Percentiles rank a stretch among this genome's conserved stretches.
Evolutionary conservation across 2,113 vertebrate species (phyloP).

Genomic region (Lathamus discolor): DNA sequence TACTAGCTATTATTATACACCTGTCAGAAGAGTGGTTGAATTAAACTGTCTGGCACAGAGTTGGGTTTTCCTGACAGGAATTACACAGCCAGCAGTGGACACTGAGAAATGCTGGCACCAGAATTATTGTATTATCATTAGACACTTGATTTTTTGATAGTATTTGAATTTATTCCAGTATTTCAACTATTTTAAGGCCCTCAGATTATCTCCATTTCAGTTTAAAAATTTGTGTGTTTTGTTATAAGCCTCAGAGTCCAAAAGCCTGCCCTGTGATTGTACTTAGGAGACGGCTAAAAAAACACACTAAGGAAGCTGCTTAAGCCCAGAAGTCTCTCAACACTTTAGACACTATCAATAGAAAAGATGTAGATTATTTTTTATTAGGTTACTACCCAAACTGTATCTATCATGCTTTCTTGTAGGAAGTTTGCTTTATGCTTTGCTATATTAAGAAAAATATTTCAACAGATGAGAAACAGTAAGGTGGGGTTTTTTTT

Average conservation of each 20-base stretch:
- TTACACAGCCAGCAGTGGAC: not conserved
- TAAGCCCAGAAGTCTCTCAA: not conserved
- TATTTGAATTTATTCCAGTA: not conserved
- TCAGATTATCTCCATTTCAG: not conserved
- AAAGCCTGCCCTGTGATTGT: not conserved
- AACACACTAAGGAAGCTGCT: not conserved
- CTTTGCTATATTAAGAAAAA: not conserved
- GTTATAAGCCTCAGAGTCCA: not conserved
- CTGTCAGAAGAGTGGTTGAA: conserved; percentile 11
- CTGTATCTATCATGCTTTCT: not conserved
- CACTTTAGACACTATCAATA: not conserved
- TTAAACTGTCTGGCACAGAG: conserved; percentile 15
- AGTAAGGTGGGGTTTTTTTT: not conserved
- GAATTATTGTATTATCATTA: not conserved
- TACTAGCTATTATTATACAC: conserved; percentile 10
- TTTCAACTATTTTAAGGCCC: not conserved
- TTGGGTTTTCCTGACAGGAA: conserved; percentile 1
- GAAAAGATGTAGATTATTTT: not conserved
- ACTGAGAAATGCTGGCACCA: not conserved
- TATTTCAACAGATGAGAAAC: not conserved
- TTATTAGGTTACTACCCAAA: not conserved
- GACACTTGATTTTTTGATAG: not conserved
- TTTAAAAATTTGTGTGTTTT: not conserved
- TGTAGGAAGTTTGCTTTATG: not conserved
- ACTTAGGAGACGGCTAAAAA: not conserved